Evolutionary conservation across 1,140 invertebrate species (phyloP).

Genomic region (Procambarus virginalis): DNA sequence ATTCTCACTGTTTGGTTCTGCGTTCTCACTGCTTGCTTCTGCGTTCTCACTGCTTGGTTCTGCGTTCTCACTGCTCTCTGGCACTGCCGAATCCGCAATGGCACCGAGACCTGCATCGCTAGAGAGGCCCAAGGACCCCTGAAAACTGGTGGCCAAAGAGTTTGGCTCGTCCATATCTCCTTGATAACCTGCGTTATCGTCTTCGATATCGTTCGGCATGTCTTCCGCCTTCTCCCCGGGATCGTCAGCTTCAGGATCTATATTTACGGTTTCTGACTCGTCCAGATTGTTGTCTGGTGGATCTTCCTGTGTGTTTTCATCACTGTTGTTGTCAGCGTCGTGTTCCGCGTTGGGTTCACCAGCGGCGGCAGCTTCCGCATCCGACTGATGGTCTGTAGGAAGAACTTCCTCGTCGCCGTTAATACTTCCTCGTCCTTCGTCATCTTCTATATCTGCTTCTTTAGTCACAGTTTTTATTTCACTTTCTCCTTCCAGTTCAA

Average conservation of each 20-base stretch:
- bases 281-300: not conserved
- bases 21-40: too few species aligned
- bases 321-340: not conserved
- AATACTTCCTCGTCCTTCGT: conserved; percentile 42
- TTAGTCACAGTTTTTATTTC: not conserved
- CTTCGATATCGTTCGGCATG: not conserved
- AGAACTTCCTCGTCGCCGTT: conserved; percentile 15
- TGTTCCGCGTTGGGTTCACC: not conserved
- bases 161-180: conserved; percentile 47
- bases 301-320: not conserved
- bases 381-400: not conserved
- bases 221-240: not conserved
- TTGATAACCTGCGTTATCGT: conserved; percentile 16
- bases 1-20: too few species aligned
- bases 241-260: not conserved
- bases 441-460: not conserved
- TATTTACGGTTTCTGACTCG: not conserved
- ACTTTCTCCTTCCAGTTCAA: conserved; percentile 9
- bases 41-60: too few species aligned
- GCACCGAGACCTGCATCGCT: not conserved
- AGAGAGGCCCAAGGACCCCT: not conserved
- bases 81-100: not conserved
- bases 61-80: not conserved
- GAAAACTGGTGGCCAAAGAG: conserved; percentile 34
- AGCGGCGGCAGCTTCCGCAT: not conserved